A percentile compares a stretch with the other conserved stretches of the same genome.
These are phyloP conservation scores for cattle (Bos taurus) DNA, from an alignment of 2,113 vertebrate species.

Conservation along the genomic window DNA sequence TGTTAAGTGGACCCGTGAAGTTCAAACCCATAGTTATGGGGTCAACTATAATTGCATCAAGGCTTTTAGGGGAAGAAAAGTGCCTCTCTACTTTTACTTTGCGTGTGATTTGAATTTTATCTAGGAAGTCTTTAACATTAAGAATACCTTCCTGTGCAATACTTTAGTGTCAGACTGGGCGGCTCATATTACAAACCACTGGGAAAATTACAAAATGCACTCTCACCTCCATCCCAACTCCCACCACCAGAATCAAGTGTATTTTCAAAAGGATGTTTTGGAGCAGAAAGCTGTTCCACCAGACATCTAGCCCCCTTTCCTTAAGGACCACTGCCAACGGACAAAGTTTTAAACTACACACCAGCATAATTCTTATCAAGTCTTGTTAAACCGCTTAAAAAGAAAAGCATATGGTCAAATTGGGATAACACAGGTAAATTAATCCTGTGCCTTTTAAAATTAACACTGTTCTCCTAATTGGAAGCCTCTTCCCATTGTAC, in stretches of 20 bases:
- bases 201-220: background rate
- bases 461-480: background rate
- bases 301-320: background rate
- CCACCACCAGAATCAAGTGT: background rate
- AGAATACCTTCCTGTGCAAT: background rate
- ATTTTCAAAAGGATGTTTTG: background rate
- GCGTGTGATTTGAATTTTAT: background rate
- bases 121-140: constrained; percentile 24
- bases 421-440: background rate
- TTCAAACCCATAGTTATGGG: background rate
- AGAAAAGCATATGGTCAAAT: background rate
- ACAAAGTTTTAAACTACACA: constrained; percentile 3
- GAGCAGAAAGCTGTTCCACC: background rate
- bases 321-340: background rate
- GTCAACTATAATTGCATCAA: background rate
- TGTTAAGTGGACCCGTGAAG: background rate
- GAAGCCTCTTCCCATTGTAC: background rate
- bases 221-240: background rate
- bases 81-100: background rate
- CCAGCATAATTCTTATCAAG: background rate
- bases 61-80: background rate
- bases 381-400: constrained; percentile 2
- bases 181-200: background rate
- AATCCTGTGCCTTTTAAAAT: background rate
- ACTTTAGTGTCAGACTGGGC: fast-evolving